Conservation (phyloP, 1,140 invertebrate genomes). For the Cardiocondyla obscurior region DNA sequence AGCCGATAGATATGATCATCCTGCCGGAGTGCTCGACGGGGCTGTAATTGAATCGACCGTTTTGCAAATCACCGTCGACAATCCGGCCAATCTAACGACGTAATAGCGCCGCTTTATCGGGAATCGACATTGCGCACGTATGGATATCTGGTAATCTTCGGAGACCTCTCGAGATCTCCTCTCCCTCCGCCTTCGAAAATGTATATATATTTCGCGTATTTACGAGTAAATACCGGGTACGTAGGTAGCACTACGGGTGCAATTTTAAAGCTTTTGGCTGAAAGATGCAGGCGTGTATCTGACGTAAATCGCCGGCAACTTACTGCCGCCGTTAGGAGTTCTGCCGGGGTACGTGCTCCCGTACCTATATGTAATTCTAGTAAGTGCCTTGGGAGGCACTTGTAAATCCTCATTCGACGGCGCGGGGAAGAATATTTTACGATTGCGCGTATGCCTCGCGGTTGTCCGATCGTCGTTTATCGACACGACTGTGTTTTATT, state of each 20-base stretch:
- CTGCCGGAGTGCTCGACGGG: neutral
- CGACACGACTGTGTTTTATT: constrained; percentile 1
- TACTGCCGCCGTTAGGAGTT: constrained; percentile 45
- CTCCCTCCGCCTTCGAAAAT: neutral
- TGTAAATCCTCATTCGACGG: constrained; percentile 58
- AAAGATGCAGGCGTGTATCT: constrained; percentile 34
- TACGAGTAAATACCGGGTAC: constrained; percentile 22
- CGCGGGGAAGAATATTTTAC: constrained; percentile 54
- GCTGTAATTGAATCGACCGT: constrained; percentile 50
- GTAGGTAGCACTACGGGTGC: neutral
- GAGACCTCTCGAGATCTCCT: neutral
- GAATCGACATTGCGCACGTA: constrained; percentile 3
- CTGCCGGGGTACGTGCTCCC: constrained; percentile 25
- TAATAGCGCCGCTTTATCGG: constrained; percentile 35
- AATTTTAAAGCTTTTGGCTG: constrained; percentile 13
- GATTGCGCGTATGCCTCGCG: constrained; percentile 33
- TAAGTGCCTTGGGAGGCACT: constrained; percentile 65
- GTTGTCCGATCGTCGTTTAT: constrained; percentile 27
- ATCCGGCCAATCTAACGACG: constrained; percentile 16
- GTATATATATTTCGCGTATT: constrained; percentile 58
- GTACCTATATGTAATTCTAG: constrained; percentile 62
- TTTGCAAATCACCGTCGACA: constrained; percentile 42
- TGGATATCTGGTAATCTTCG: neutral
- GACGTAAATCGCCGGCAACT: constrained; percentile 63
- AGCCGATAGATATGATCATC: constrained; percentile 26